phyloP scores from a whole-genome alignment of 1,140 invertebrate species.

The Sipha flava region DNA sequence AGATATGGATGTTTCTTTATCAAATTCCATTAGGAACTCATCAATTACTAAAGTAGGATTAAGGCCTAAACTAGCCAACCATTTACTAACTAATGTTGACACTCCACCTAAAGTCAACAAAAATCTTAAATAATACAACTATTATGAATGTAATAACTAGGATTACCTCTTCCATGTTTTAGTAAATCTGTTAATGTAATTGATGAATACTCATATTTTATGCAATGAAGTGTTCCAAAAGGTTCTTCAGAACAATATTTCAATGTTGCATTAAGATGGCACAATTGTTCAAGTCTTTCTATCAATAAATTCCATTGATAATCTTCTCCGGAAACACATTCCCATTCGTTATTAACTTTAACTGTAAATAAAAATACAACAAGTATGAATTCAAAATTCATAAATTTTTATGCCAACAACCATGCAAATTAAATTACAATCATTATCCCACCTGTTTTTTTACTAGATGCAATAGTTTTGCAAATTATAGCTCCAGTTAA shows the following conservation, averaged over 20 bases:
- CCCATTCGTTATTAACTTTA: slow-evolving; percentile 55
- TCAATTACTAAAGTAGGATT: slow-evolving; percentile 51
- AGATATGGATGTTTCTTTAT: background rate
- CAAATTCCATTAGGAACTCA: slow-evolving; percentile 44
- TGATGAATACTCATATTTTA: background rate
- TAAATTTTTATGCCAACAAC: background rate
- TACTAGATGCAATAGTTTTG: slow-evolving; percentile 54
- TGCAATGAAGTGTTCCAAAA: background rate
- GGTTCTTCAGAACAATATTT: slow-evolving; percentile 12
- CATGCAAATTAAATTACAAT: too few species aligned
- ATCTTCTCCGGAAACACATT: slow-evolving; percentile 72
- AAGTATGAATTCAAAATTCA: background rate
- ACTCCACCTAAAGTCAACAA: slow-evolving; percentile 51
- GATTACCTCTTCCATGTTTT: background rate
- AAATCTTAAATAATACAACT: background rate
- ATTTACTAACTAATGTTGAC: slow-evolving; percentile 71
- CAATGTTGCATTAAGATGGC: slow-evolving; percentile 49
- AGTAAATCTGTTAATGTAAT: background rate
- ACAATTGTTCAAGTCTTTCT: slow-evolving; percentile 80
- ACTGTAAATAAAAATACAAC: background rate
- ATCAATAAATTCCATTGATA: slow-evolving; percentile 77
- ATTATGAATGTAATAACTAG: background rate
- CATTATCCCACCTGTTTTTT: background rate
- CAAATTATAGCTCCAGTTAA: slow-evolving; percentile 67
- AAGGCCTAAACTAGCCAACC: slow-evolving; percentile 62